These are phyloP conservation scores for Sycobia sp. DNA, from an alignment of 1,140 invertebrate species.

Conservation along the genomic window DNA sequence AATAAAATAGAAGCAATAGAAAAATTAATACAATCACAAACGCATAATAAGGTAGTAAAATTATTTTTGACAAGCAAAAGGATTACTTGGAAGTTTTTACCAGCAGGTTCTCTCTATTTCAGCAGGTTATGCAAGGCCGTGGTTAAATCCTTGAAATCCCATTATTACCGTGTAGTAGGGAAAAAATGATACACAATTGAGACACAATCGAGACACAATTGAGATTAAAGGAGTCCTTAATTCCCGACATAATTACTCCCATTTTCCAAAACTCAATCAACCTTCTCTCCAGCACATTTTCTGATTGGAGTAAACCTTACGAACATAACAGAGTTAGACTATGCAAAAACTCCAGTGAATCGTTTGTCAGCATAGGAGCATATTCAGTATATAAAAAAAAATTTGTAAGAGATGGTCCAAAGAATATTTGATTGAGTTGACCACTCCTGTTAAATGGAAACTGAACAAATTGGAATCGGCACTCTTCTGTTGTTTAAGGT, in stretches of 20 bases:
- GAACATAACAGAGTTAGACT: slow-evolving; percentile 1
- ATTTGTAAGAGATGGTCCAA: too few relatives aligned
- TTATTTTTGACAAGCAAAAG: too few relatives aligned
- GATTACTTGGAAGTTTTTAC: slow-evolving; percentile 27
- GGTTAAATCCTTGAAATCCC: slow-evolving; percentile 38
- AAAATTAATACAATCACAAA: slow-evolving; percentile 1
- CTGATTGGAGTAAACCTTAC: slow-evolving; percentile 25
- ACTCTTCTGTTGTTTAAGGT: not conserved
- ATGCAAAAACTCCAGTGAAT: slow-evolving; percentile 37
- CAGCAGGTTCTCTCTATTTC: slow-evolving; percentile 20
- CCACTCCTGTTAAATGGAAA: too few relatives aligned
- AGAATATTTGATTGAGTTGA: too few relatives aligned
- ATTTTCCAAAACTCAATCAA: slow-evolving; percentile 20
- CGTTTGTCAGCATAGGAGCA: slow-evolving; percentile 21
- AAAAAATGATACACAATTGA: slow-evolving; percentile 36
- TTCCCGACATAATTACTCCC: slow-evolving; percentile 37
- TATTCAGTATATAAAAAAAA: not conserved
- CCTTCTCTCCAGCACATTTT: too few relatives aligned
- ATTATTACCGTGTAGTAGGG: slow-evolving; percentile 35
- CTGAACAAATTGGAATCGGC: too few relatives aligned
- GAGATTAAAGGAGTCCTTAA: slow-evolving; percentile 45
- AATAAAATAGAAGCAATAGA: slow-evolving; percentile 25
- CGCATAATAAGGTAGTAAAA: not conserved
- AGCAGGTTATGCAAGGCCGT: slow-evolving; percentile 34
- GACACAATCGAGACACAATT: slow-evolving; percentile 27